phyloP scores from a whole-genome alignment of 2,797 vertebrate genomes.

The Orientallactaga sibirica region DNA sequence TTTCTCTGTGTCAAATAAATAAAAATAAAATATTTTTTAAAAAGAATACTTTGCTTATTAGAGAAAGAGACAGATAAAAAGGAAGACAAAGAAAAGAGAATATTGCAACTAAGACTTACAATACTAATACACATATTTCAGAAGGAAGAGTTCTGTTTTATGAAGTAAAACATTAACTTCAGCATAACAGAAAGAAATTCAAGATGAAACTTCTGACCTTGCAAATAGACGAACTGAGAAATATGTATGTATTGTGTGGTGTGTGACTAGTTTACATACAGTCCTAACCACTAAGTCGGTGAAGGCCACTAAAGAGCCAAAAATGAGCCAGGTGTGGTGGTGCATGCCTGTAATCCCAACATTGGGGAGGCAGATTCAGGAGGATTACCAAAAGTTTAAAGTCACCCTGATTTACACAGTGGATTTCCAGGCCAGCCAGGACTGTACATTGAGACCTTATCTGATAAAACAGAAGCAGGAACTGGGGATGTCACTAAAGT shows the following conservation, averaged over 20 bases:
- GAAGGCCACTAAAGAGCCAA: neutral
- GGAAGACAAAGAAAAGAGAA: too few relatives aligned
- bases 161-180: conserved; percentile 45
- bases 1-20: too few relatives aligned
- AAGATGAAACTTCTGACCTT: conserved; percentile 36
- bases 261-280: conserved; percentile 13
- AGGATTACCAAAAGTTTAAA: neutral
- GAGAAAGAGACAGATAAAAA: too few relatives aligned
- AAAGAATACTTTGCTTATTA: too few relatives aligned
- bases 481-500: too few relatives aligned
- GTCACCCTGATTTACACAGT: neutral
- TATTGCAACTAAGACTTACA: neutral
- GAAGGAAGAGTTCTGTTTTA: neutral
- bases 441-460: too few relatives aligned
- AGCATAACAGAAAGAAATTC: conserved; percentile 46
- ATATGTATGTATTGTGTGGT: neutral
- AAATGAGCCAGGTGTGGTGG: neutral
- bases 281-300: neutral
- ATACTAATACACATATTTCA: neutral
- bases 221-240: neutral
- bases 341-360: too few relatives aligned
- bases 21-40: too few relatives aligned
- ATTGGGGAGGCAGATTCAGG: neutral
- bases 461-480: too few relatives aligned
- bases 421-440: neutral